Evolutionary conservation across 2,113 vertebrate species (phyloP), one percentile per base, ranked within the genome.

Genomic region (Gymnarchus niloticus): DNA sequence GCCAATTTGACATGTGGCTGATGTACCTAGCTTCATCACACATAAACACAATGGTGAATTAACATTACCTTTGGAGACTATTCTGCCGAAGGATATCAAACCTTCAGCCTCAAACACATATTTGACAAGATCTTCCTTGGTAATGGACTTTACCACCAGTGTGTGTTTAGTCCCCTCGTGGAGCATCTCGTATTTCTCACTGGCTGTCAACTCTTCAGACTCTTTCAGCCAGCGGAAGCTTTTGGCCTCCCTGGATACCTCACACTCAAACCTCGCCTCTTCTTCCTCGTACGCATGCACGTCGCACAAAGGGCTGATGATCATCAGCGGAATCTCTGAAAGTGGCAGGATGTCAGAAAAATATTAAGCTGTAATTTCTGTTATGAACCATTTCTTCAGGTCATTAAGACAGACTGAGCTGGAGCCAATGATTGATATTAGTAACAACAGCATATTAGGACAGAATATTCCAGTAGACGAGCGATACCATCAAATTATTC

Each of bases 81-180:
- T 92, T 89, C 97, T 99, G 86, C 91, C 97, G 91, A 95, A 96
- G 6, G 97, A 99, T 87, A 91, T 95, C 87, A 99, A 97, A 86
- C 99, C 98, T 90, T 99, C 98, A 76, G 97, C 97, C 92, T 99
- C 98, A 94, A 99, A 99, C 44, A 96, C 95, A 83, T 99, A 99
- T 89, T 98, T 99, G 84, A 94, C 97, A 92, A 99, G 97, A 87
- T 99, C 98, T 76, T 99, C 98, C 92, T 96, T 99, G 52, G 92
- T 94, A 87, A 96, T 96, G 19, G 95, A 95, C 91, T 97, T 99
- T 49, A 99, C 92, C 61, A 96, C 87, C 81, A 99, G 90, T 21
- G 91, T 88, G 87, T 99, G 95, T 76, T 89, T 96, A 17, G 94
- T 98, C 84, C 95, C 96, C 0, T 98, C 97, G 56, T 94, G 91